Percentiles rank a stretch among this genome's conserved stretches.
Conservation (phyloP, 2,113 vertebrate species). For the Scatophagus argus region DNA sequence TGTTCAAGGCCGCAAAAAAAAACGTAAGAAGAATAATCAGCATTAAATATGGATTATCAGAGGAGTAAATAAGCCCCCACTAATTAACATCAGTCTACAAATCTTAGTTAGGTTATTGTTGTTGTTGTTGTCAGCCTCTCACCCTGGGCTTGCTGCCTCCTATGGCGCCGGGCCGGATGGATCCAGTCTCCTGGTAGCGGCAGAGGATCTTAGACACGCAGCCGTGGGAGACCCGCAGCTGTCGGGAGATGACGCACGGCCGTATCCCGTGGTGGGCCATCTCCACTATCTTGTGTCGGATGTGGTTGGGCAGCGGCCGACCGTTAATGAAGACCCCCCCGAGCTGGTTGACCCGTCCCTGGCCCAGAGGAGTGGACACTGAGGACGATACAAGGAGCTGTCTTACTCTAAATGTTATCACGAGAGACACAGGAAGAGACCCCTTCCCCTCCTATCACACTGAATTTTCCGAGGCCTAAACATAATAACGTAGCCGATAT, state of each 20-base stretch:
- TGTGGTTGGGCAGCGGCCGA: constrained; percentile 95
- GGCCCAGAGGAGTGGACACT: constrained; percentile 97
- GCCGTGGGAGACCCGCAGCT: constrained; percentile 95
- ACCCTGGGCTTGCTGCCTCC: constrained; percentile 98
- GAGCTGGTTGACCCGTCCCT: constrained; percentile 98
- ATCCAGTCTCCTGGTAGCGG: constrained; percentile 97
- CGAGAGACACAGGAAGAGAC: too few species aligned
- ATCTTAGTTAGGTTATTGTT: neutral
- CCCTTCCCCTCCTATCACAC: too few species aligned
- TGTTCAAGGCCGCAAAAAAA: too few species aligned
- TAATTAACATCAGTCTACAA: too few species aligned
- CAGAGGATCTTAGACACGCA: constrained; percentile 99
- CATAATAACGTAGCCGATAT: too few species aligned
- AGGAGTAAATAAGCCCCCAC: too few species aligned
- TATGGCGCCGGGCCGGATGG: constrained; percentile 96
- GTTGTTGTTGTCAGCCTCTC: constrained; percentile 79
- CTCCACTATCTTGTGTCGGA: constrained; percentile 98
- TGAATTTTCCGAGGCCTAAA: too few species aligned
- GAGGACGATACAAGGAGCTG: constrained; percentile 35
- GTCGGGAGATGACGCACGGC: constrained; percentile 97
- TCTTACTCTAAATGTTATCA: too few species aligned
- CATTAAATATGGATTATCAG: too few species aligned
- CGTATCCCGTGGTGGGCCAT: constrained; percentile 98
- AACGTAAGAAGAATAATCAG: too few species aligned
- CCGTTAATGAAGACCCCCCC: constrained; percentile 98